phyloP scores from a whole-genome alignment of 2,888 invertebrate species.

The Apamea sordens region DNA sequence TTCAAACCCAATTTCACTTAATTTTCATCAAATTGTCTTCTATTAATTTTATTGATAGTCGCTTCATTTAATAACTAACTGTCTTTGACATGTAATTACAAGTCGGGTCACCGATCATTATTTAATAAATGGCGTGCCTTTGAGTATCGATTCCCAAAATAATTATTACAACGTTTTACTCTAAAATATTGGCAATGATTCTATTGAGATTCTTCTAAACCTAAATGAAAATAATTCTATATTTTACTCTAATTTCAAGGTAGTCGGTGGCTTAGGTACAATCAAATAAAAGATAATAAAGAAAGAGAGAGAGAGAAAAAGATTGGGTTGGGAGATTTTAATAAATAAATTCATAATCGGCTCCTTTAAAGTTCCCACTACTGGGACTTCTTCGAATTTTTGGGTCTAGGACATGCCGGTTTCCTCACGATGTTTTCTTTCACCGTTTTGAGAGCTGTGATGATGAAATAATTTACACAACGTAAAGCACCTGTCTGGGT shows the following conservation, averaged over 20 bases:
- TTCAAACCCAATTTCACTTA: neutral
- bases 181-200: neutral
- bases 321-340: too few relatives aligned
- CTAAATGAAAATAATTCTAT: neutral
- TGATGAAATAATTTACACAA: too few relatives aligned
- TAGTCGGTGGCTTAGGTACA: neutral
- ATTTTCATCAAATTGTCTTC: conserved; percentile 13
- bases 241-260: neutral
- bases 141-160: neutral
- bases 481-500: too few relatives aligned
- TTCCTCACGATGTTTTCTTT: too few relatives aligned
- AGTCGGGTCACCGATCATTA: conserved; percentile 11
- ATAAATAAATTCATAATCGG: too few relatives aligned
- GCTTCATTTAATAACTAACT: conserved; percentile 9
- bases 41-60: conserved; percentile 3
- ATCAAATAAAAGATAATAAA: too few relatives aligned
- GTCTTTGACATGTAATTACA: conserved; percentile 42
- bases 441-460: too few relatives aligned
- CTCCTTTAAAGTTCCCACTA: too few relatives aligned
- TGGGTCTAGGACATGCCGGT: too few relatives aligned
- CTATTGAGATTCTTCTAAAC: neutral
- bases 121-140: neutral
- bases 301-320: too few relatives aligned
- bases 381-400: too few relatives aligned
- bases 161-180: neutral